Base-by-base conservation (phyloP, 92 coral and sea anemone species). In the Zoanthus sociatus region DNA sequence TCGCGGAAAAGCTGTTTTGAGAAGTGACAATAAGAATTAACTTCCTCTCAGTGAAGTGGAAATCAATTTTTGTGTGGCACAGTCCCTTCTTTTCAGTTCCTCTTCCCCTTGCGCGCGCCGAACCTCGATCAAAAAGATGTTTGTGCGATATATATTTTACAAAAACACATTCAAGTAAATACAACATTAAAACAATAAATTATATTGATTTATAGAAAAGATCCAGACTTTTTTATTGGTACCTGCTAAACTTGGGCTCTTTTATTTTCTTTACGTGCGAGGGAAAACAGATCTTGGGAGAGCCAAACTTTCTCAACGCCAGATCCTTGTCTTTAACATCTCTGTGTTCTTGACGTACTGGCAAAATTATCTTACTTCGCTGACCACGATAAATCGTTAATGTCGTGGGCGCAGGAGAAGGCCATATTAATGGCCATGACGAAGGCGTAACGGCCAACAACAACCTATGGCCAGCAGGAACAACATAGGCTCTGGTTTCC, bases 361-460 rank as follows among this genome's bases (percentile, higher is more conserved):
- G 94, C 78, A 94, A 88, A 16, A 75, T 32, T 16, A 94, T 82
- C 47, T 64, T 88, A 71, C 92, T 90, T 45, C 75, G 67, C 88
- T 89, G 76, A 71, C 93, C 89, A 7, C 91, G 86, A 54, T 90
- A 90, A 46, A 94, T 63, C 2, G 87, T 71, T 32, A 94, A 90
- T 71, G 74, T 58, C 30, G 98, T 82, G 56, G 84, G 87, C 37
- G 58, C 83, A 1, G 98, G 94, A 44, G 98, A 92, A 47, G 95
- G 98, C 98, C 98, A 94, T 18, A 93, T 90, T 7, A 84, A 69
- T 9, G 98, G 98, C 95, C 95, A 94, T 42, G 86, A 91, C 20
- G 92, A 88, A 21, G 95, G 91, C 56, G 98, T 93, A 82, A 94
- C 85, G 7, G 98, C 98, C 66, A 94, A 88, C 32, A 95, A 93